Evolutionary conservation across 2,888 invertebrate genomes (phyloP).

Genomic region (Ditula angustiorana): DNA sequence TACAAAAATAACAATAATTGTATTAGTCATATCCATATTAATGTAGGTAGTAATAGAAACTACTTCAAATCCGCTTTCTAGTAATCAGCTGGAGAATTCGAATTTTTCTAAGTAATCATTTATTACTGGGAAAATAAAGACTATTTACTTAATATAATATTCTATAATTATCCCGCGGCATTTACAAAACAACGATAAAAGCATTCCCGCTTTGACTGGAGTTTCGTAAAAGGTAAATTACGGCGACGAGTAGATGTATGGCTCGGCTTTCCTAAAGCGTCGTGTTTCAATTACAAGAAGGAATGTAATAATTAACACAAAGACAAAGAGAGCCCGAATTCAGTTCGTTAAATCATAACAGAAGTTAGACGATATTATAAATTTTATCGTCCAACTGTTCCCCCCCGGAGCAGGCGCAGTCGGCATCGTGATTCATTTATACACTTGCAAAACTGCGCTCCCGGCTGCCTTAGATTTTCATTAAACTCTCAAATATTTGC

Average conservation of each 20-base stretch:
- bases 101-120: neutral
- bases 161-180: constrained; percentile 14
- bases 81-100: neutral
- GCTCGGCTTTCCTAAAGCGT: constrained; percentile 34
- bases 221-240: constrained; percentile 33
- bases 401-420: constrained; percentile 60
- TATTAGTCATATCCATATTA: too few relatives aligned
- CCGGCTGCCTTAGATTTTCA: constrained; percentile 74
- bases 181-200: constrained; percentile 27
- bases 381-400: constrained; percentile 73
- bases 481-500: constrained; percentile 80
- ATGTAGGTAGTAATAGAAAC: too few relatives aligned
- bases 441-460: constrained; percentile 67
- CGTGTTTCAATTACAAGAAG: constrained; percentile 52
- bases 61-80: too few relatives aligned
- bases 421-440: constrained; percentile 74
- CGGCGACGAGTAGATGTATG: constrained; percentile 32
- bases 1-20: too few relatives aligned
- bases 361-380: constrained; percentile 77
- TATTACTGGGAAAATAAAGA: neutral
- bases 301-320: constrained; percentile 68
- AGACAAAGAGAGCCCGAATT: constrained; percentile 65
- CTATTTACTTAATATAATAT: constrained; percentile 11
- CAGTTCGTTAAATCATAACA: constrained; percentile 80
- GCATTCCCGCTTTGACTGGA: constrained; percentile 23